Evolutionary conservation across 2,113 vertebrate species (phyloP), one percentile per base, ranked within the genome.

Genomic region (Conger conger): DNA sequence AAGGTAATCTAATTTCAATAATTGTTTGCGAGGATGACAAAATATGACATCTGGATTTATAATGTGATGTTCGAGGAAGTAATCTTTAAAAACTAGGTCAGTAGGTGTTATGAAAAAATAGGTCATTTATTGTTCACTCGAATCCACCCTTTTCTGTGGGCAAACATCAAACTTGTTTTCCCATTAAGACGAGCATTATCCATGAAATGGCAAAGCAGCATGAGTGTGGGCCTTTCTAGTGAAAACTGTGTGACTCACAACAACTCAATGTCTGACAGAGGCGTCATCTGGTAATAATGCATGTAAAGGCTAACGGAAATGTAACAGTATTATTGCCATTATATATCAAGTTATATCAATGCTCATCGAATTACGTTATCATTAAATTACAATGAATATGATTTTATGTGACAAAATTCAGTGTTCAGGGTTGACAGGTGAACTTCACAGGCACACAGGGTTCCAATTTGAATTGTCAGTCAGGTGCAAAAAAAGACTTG

Each of bases 51-150:
- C 20, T 33, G 68, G 7, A 73, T 73, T 73, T 73, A 73, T 73
- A 73, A 73, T 73, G 27, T 33, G 68, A 73, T 33, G 27, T 73
- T 33, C 27, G 33, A 13, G 68, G n/a, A 73, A 73, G 68, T 27
- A 73, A 73, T 33, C 68, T 73, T 73, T 33, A 8, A 73, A 33
- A 73, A 73, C 23, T 73, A 33, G 68, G 68, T 73, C 68, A 73
- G 68, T 73, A 73, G 68, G 68, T 73, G 68, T 73, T 73, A 73
- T 33, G n/a, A 73, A 73, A 30, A 73, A 73, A 73, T 73, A 73
- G 68, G 68, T 73, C 68, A 73, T 33, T n/a, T 33, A 73, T 73
- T 73, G 68, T 73, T 73, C 68, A 73, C 68, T 30, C 27, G n/a
- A 33, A 33, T 33, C 63, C 23, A 11, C 33, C n/a, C n/a, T 3